Percentiles rank a stretch among this genome's conserved stretches.
These are phyloP conservation scores for Mercenaria mercenaria DNA, from an alignment of 1,140 invertebrate species.

Conservation along the genomic window DNA sequence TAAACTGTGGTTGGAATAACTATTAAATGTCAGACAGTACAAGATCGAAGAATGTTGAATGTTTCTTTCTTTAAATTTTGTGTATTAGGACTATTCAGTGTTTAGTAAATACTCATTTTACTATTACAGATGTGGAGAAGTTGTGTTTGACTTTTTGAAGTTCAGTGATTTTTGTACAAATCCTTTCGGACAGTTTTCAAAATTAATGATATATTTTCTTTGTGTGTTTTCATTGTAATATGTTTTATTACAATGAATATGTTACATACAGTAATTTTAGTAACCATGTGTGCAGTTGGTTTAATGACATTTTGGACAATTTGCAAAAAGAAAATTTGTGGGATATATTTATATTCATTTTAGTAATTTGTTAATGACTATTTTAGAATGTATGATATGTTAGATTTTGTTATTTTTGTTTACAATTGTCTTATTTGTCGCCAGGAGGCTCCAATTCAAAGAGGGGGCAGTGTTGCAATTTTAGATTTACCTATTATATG, in stretches of 20 bases:
- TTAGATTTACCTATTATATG: slow-evolving; percentile 27
- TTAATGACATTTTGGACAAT: too few relatives aligned
- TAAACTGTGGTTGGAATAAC: too few relatives aligned
- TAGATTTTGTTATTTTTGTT: background rate
- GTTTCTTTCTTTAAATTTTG: too few relatives aligned
- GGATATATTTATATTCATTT: background rate
- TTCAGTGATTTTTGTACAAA: too few relatives aligned
- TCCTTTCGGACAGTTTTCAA: background rate
- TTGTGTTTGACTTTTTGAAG: too few relatives aligned
- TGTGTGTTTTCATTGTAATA: background rate
- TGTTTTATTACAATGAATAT: background rate
- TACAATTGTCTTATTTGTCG: background rate
- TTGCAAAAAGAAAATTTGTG: background rate
- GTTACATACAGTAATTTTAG: background rate
- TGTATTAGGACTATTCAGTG: too few relatives aligned
- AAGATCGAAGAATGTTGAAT: too few relatives aligned
- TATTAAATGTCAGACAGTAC: too few relatives aligned
- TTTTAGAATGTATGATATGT: background rate
- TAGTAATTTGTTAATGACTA: background rate
- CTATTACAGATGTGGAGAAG: too few relatives aligned
- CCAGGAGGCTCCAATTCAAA: slow-evolving; percentile 19
- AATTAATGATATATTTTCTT: background rate
- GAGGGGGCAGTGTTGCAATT: slow-evolving; percentile 21
- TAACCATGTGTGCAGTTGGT: too few relatives aligned
- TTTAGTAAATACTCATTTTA: too few relatives aligned